These are phyloP conservation scores for Calliphora vicina DNA, from an alignment of 1,140 invertebrate species.

Conservation along the genomic window DNA sequence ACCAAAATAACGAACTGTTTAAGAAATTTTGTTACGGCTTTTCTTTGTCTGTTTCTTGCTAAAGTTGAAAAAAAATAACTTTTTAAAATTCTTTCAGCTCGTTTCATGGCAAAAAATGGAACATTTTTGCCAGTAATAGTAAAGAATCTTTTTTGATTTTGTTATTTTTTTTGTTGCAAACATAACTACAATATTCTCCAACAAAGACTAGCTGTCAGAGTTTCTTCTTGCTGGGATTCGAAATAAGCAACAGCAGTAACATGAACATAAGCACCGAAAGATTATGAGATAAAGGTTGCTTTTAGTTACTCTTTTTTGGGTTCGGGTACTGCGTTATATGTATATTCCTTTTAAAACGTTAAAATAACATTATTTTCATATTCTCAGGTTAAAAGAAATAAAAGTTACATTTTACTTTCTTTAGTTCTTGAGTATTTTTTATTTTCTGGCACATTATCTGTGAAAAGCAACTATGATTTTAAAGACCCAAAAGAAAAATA, in stretches of 20 bases:
- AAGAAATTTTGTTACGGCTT: neutral
- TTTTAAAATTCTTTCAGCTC: neutral
- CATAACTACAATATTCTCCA: neutral
- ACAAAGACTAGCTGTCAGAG: neutral
- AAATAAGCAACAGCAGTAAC: neutral
- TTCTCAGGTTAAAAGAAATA: neutral
- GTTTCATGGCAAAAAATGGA: neutral
- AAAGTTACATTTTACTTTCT: neutral
- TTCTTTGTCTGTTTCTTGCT: no score
- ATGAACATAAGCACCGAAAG: neutral
- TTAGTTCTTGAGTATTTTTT: neutral
- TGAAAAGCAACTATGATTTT: neutral
- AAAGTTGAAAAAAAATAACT: neutral
- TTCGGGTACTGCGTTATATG: no score
- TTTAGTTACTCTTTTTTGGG: neutral
- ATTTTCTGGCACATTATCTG: neutral
- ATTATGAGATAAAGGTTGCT: neutral
- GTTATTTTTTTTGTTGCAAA: neutral
- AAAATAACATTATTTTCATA: slow-evolving; percentile 1
- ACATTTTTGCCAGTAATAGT: neutral
- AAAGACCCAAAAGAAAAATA: no score
- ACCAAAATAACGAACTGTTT: neutral
- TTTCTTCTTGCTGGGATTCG: neutral
- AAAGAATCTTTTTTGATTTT: neutral
- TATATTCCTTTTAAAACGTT: neutral